Percentiles rank a stretch among this genome's conserved stretches.
Conservation (phyloP, 2,888 invertebrate genomes). For the Perizoma affinitatum region DNA sequence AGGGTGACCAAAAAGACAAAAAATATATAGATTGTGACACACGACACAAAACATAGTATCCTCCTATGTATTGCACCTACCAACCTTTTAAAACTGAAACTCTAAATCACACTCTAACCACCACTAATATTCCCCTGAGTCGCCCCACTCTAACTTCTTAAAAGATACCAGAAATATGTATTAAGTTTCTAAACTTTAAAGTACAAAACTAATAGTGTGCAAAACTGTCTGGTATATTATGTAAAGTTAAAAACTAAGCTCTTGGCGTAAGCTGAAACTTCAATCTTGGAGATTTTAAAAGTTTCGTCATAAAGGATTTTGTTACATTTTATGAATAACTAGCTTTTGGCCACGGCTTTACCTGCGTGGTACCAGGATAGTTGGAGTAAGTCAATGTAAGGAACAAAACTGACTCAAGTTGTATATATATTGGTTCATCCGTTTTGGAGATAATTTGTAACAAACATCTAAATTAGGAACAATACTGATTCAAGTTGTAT, state of each 20-base stretch:
- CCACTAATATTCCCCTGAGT: constrained; percentile 28
- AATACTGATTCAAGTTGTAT: too few species aligned
- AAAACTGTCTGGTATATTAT: constrained; percentile 55
- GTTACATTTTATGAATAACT: constrained; percentile 69
- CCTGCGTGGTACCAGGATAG: too few species aligned
- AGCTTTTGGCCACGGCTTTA: too few species aligned
- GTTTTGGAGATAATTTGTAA: too few species aligned
- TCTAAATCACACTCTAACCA: constrained; percentile 9
- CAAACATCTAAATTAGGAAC: too few species aligned
- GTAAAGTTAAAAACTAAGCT: constrained; percentile 54
- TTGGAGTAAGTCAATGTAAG: too few species aligned
- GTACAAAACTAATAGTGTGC: constrained; percentile 60
- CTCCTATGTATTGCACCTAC: constrained; percentile 12
- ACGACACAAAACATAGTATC: constrained; percentile 1
- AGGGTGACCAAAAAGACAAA: too few species aligned
- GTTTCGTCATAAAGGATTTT: constrained; percentile 74
- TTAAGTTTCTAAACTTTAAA: constrained; percentile 43
- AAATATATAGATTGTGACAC: too few species aligned
- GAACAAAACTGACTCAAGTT: too few species aligned
- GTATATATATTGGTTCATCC: too few species aligned
- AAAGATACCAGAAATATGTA: constrained; percentile 39
- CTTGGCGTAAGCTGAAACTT: constrained; percentile 41
- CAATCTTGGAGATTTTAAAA: constrained; percentile 67
- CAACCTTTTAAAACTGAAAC: constrained; percentile 26
- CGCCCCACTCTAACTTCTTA: constrained; percentile 16